Evolutionary conservation across 2,113 vertebrate species (phyloP).

Genomic region (Notothenia rossii): DNA sequence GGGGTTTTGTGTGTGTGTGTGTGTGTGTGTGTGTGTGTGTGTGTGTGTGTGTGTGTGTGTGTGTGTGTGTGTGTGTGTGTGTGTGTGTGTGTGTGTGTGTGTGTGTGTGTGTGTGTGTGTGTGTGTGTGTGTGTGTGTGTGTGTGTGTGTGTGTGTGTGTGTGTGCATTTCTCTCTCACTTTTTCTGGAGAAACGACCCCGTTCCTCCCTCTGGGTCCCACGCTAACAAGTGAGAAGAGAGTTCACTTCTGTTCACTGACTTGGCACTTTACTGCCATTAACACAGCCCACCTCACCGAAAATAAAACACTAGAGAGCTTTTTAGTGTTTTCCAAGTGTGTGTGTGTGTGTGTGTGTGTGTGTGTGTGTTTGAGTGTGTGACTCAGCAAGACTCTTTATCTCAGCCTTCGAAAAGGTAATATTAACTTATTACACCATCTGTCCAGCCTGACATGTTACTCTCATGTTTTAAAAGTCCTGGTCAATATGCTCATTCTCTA

Average conservation of each 20-base stretch:
- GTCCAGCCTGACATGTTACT: too few relatives aligned
- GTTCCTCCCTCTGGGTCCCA: constrained; percentile 51
- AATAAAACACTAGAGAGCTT: constrained; percentile 73
- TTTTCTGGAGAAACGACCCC: constrained; percentile 55
- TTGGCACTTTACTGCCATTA: constrained; percentile 73
- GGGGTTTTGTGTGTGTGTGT: constrained; percentile 21
- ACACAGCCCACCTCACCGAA: constrained; percentile 53
- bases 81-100: constrained; percentile 25
- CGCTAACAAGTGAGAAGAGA: constrained; percentile 61
- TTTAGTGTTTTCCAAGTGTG: constrained; percentile 41
- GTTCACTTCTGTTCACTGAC: constrained; percentile 60
- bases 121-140: not conserved
- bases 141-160: too few relatives aligned
- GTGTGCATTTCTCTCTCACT: constrained; percentile 9
- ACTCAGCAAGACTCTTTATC: constrained; percentile 52
- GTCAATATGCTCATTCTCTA: too few relatives aligned
- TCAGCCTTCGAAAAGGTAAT: constrained; percentile 38
- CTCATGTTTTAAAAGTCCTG: too few relatives aligned
- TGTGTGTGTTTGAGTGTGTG: not conserved
- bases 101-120: constrained; percentile 26
- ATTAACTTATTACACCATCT: not conserved
- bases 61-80: constrained; percentile 42
- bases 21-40: constrained; percentile 33
- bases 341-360: not conserved
- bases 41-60: constrained; percentile 28